phyloP scores from a whole-genome alignment of 2,797 vertebrate species.

The Champsocephalus esox region DNA sequence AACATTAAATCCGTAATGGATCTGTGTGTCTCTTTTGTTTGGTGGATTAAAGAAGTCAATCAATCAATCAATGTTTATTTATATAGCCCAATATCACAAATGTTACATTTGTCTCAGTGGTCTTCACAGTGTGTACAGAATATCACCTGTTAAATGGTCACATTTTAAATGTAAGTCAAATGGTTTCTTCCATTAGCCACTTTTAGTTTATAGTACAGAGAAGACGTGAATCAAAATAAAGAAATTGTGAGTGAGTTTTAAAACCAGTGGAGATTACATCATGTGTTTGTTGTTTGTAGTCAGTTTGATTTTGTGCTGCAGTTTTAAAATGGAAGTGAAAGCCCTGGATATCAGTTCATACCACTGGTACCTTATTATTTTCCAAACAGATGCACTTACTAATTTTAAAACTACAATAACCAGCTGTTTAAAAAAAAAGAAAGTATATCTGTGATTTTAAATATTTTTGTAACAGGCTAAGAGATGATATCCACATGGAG shows the following conservation, averaged over 20 bases:
- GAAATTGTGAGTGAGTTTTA: background rate
- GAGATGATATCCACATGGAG: background rate
- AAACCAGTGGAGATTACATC: background rate
- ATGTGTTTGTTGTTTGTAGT: background rate
- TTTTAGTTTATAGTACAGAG: conserved; percentile 33
- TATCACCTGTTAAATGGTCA: too few relatives aligned
- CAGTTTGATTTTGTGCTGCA: background rate
- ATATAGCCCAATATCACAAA: too few relatives aligned
- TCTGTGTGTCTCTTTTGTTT: conserved; percentile 23
- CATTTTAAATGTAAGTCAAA: background rate
- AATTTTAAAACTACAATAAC: too few relatives aligned
- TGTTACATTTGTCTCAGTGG: too few relatives aligned
- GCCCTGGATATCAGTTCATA: background rate
- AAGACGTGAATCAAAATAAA: background rate
- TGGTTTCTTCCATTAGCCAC: background rate
- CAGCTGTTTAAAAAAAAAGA: too few relatives aligned
- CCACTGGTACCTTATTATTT: background rate
- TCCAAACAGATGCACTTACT: background rate
- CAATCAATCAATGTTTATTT: too few relatives aligned
- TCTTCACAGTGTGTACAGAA: too few relatives aligned
- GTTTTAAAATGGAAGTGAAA: too few relatives aligned
- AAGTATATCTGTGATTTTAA: background rate
- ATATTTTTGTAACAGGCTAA: too few relatives aligned
- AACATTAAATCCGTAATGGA: conserved; percentile 30
- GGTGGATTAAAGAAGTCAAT: conserved; percentile 26